A percentile compares a stretch with the other conserved stretches of the same genome.
These are phyloP conservation scores for Elysia chlorotica DNA, from an alignment of 1,140 invertebrate species.

Conservation along the genomic window DNA sequence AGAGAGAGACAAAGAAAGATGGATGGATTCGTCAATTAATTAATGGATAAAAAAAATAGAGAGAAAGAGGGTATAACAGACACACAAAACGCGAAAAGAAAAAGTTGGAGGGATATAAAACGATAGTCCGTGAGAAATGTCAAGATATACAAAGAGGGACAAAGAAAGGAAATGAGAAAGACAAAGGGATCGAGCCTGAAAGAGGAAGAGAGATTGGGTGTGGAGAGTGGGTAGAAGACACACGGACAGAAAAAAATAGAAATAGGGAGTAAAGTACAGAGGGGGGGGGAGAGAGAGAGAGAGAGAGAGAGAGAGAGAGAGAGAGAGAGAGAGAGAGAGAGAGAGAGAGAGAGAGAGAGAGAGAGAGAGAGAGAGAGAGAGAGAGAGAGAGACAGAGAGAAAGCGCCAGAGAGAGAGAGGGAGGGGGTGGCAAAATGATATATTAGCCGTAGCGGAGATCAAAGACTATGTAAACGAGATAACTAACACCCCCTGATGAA, in stretches of 20 bases:
- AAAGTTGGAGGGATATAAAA: not conserved
- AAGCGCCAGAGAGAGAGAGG: no score
- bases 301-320: no score
- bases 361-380: not conserved
- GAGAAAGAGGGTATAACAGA: not conserved
- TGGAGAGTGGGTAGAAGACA: not conserved
- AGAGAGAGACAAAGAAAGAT: not conserved
- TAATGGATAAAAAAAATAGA: not conserved
- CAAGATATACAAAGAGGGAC: not conserved
- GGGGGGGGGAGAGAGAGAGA: not conserved
- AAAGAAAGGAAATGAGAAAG: not conserved
- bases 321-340: not conserved
- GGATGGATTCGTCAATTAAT: not conserved
- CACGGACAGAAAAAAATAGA: not conserved
- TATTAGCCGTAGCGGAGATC: no score
- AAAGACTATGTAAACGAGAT: no score
- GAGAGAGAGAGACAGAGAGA: no score
- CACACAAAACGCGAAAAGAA: not conserved
- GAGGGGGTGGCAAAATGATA: no score
- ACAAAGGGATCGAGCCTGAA: not conserved
- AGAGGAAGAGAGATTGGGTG: not conserved
- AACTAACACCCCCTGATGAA: no score
- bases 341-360: not conserved
- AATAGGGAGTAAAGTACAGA: not conserved
- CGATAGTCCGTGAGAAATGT: not conserved